phyloP scores from a whole-genome alignment of 1,140 invertebrate genomes.

The Sycophila sp. region DNA sequence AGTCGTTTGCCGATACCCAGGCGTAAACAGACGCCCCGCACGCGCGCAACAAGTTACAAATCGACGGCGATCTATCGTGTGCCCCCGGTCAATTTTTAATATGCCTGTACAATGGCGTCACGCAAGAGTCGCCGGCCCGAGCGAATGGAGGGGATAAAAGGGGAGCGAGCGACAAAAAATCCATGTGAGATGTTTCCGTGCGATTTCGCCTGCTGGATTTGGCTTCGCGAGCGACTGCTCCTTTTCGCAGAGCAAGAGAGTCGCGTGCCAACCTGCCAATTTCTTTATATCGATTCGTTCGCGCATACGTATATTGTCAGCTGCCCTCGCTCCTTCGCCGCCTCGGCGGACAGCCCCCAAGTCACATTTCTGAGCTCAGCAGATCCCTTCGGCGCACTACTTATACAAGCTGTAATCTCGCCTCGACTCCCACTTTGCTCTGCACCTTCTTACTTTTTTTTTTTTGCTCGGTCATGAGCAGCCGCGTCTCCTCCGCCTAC shows the following conservation, averaged over 20 bases:
- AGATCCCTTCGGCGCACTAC: too few species aligned
- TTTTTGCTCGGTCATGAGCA: too few species aligned
- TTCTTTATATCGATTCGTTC: constrained; percentile 11
- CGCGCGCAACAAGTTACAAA: constrained; percentile 8
- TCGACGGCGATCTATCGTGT: not conserved
- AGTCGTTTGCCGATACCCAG: too few species aligned
- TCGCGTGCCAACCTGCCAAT: constrained; percentile 19
- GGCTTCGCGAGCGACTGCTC: not conserved
- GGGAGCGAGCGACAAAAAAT: not conserved
- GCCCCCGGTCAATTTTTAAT: not conserved
- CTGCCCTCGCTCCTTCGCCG: not conserved
- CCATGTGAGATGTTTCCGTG: not conserved
- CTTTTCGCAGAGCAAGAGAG: not conserved
- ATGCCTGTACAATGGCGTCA: not conserved
- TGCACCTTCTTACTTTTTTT: not conserved
- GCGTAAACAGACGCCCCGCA: too few species aligned
- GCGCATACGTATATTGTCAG: not conserved
- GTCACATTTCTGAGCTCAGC: not conserved
- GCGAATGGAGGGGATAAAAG: too few species aligned
- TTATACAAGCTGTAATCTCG: too few species aligned
- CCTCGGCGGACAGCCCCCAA: not conserved
- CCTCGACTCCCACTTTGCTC: too few species aligned
- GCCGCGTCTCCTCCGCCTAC: too few species aligned
- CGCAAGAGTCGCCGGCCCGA: not conserved
- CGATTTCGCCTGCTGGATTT: too few species aligned